Evolutionary conservation across 2,797 vertebrate genomes (phyloP).

Genomic region (Vultur gryphus): DNA sequence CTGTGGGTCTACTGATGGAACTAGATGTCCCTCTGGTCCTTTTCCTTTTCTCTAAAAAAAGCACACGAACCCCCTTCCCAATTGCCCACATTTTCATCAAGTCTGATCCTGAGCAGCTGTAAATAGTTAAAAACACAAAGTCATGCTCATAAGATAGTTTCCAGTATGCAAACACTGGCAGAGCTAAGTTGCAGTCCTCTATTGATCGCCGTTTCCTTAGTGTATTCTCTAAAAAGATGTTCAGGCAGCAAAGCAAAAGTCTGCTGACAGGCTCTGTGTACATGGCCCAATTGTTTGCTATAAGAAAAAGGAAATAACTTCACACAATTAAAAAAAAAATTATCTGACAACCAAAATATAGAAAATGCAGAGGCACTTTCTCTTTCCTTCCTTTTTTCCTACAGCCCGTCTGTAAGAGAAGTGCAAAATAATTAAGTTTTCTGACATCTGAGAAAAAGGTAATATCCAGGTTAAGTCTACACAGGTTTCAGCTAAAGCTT

Average conservation of each 20-base stretch:
- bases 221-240: background rate
- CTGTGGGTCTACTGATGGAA: background rate
- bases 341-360: background rate
- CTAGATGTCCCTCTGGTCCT: background rate
- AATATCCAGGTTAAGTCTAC: constrained; percentile 3
- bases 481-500: constrained; percentile 27
- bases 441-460: constrained; percentile 2
- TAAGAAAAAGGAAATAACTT: constrained; percentile 14
- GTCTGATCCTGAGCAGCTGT: constrained; percentile 1
- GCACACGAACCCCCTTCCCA: background rate
- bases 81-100: background rate
- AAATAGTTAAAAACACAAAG: constrained; percentile 37
- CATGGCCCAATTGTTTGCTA: background rate
- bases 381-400: constrained; percentile 33
- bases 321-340: background rate
- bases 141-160: background rate
- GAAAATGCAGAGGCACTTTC: constrained; percentile 44
- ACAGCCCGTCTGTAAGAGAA: constrained; percentile 35
- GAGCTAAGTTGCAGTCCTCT: constrained; percentile 16
- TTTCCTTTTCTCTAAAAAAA: background rate
- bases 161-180: background rate
- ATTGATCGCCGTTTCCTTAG: background rate
- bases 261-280: constrained; percentile 5
- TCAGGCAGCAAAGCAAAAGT: constrained; percentile 24
- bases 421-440: constrained; percentile 53